These are phyloP conservation scores for Gymnopithys bicolor DNA, from an alignment of 2,797 vertebrate genomes.

Conservation along the genomic window DNA sequence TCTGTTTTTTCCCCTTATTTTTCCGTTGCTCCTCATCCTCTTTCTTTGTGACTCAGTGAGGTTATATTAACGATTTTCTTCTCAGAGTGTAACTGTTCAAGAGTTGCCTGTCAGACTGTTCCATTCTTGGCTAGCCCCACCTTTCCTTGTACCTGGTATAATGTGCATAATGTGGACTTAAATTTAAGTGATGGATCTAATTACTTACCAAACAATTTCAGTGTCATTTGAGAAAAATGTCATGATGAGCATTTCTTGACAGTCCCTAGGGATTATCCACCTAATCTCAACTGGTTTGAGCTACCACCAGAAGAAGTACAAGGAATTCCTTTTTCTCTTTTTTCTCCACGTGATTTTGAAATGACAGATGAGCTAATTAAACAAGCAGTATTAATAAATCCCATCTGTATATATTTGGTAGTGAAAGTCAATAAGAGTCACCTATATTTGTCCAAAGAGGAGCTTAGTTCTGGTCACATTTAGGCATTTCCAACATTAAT, in stretches of 20 bases:
- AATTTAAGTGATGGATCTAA: constrained; percentile 3
- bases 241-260: neutral
- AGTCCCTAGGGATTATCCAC: neutral
- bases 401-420: neutral
- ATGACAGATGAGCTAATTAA: neutral
- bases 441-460: neutral
- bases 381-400: neutral
- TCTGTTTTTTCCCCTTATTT: neutral
- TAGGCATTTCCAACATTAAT: neutral
- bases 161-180: neutral
- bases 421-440: neutral
- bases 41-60: neutral
- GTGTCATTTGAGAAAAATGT: neutral
- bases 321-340: neutral
- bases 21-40: neutral
- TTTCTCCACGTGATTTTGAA: neutral
- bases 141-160: neutral
- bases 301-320: neutral
- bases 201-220: constrained; percentile 13
- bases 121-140: neutral
- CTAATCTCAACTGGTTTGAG: neutral
- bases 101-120: neutral
- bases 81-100: neutral
- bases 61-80: neutral
- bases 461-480: neutral